phyloP scores from a whole-genome alignment of 2,888 invertebrate genomes.

The Endotricha flammealis region DNA sequence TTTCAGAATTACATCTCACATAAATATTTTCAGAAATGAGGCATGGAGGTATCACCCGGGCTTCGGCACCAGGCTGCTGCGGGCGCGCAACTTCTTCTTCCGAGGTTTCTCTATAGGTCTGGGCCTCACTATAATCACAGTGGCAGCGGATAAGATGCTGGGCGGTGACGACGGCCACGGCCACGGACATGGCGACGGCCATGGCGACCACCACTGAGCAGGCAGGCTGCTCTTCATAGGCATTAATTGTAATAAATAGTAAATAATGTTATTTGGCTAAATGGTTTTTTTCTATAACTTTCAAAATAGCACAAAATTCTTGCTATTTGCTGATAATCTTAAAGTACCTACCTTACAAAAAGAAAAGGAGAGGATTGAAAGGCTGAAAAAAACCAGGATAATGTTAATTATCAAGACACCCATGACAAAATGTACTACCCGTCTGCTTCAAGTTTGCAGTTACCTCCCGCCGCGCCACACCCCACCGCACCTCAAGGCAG shows the following conservation, averaged over 20 bases:
- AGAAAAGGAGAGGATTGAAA: too few relatives aligned
- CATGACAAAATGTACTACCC: too few relatives aligned
- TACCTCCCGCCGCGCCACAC: too few relatives aligned
- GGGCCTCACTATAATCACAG: slow-evolving; percentile 49
- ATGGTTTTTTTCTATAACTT: not conserved
- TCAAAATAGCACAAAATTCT: too few relatives aligned
- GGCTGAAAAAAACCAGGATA: too few relatives aligned
- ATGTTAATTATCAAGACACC: too few relatives aligned
- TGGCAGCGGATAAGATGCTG: slow-evolving; percentile 32
- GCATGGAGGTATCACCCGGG: slow-evolving; percentile 87
- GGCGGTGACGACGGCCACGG: slow-evolving; percentile 55
- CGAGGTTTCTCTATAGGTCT: slow-evolving; percentile 83
- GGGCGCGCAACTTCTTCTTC: slow-evolving; percentile 67
- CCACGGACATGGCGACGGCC: slow-evolving; percentile 28
- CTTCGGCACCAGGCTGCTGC: slow-evolving; percentile 72
- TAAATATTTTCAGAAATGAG: slow-evolving; percentile 80
- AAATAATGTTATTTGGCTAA: not conserved
- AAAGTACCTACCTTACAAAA: too few relatives aligned
- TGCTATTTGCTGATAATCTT: too few relatives aligned
- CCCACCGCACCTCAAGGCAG: too few relatives aligned
- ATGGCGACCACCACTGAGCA: slow-evolving; percentile 26
- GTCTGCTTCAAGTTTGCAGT: too few relatives aligned
- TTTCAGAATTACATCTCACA: too few relatives aligned
- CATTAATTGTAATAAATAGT: slow-evolving; percentile 5
- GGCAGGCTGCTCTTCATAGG: slow-evolving; percentile 3